These are phyloP conservation scores for Styela plicata DNA, from an alignment of 23 tunicate genomes.

Conservation along the genomic window DNA sequence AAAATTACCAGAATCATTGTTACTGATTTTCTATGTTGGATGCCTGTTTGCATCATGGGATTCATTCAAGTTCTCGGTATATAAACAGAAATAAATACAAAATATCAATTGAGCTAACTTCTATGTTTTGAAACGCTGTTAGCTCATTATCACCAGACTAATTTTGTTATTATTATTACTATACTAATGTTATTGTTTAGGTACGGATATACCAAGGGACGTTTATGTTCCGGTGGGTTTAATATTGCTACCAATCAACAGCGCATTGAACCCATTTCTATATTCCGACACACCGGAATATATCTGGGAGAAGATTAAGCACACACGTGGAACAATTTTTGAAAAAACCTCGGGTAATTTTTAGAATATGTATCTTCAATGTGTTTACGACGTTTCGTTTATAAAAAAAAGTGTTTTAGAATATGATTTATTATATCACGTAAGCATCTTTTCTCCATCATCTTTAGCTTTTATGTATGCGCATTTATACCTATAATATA, in stretches of 20 bases:
- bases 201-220: not conserved
- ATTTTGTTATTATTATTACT: too few relatives aligned
- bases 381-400: not conserved
- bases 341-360: not conserved
- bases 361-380: too few relatives aligned
- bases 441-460: too few relatives aligned
- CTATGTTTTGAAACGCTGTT: too few relatives aligned
- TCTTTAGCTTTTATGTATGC: too few relatives aligned
- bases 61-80: conserved; percentile 51
- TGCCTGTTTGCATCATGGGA: conserved; percentile 55
- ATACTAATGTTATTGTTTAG: too few relatives aligned
- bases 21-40: conserved; percentile 36
- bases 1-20: conserved; percentile 39
- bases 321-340: not conserved
- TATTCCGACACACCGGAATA: not conserved
- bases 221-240: not conserved
- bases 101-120: too few relatives aligned
- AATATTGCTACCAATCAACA: not conserved
- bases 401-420: too few relatives aligned
- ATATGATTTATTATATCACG: too few relatives aligned
- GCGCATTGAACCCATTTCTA: not conserved
- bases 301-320: not conserved
- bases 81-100: too few relatives aligned
- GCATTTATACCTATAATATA: too few relatives aligned
- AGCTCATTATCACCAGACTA: too few relatives aligned